Evolutionary conservation across 2,888 invertebrate genomes (phyloP).

Genomic region (Rhagonycha fulva): DNA sequence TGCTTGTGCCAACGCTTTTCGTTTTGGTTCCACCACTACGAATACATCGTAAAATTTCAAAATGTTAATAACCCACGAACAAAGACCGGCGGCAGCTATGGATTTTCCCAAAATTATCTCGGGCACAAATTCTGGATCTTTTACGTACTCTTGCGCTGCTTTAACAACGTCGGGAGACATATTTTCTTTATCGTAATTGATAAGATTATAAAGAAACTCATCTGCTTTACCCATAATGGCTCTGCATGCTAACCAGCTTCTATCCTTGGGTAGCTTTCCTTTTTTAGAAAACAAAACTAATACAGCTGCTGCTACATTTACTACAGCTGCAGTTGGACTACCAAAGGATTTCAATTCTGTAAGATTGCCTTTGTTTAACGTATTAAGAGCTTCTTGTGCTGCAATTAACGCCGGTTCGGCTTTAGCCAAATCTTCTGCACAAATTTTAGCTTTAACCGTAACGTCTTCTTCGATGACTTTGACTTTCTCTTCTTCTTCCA

Average conservation of each 20-base stretch:
- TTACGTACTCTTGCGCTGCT: constrained; percentile 69
- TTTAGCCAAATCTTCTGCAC: constrained; percentile 86
- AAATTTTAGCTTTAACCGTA: constrained; percentile 79
- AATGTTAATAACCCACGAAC: constrained; percentile 94
- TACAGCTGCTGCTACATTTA: constrained; percentile 85
- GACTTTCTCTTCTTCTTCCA: constrained; percentile 88
- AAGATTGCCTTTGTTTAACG: constrained; percentile 89
- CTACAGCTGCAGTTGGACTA: constrained; percentile 86
- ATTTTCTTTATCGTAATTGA: constrained; percentile 91
- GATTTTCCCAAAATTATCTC: constrained; percentile 86
- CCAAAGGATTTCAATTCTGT: constrained; percentile 95
- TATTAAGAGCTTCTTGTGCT: constrained; percentile 89
- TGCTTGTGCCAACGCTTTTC: constrained; percentile 84
- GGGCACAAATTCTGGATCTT: constrained; percentile 79
- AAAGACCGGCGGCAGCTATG: constrained; percentile 90
- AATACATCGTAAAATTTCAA: constrained; percentile 87
- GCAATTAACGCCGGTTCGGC: constrained; percentile 90
- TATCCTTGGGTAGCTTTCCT: constrained; percentile 85
- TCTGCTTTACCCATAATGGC: constrained; percentile 90
- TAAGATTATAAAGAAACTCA: constrained; percentile 79
- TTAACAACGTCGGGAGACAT: constrained; percentile 87
- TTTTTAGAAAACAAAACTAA: constrained; percentile 80
- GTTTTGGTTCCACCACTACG: constrained; percentile 90
- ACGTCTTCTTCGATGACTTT: constrained; percentile 88
- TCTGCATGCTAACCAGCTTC: constrained; percentile 91